These are phyloP conservation scores for Melanerpes formicivorus DNA, from an alignment of 2,113 vertebrate species.

Conservation along the genomic window DNA sequence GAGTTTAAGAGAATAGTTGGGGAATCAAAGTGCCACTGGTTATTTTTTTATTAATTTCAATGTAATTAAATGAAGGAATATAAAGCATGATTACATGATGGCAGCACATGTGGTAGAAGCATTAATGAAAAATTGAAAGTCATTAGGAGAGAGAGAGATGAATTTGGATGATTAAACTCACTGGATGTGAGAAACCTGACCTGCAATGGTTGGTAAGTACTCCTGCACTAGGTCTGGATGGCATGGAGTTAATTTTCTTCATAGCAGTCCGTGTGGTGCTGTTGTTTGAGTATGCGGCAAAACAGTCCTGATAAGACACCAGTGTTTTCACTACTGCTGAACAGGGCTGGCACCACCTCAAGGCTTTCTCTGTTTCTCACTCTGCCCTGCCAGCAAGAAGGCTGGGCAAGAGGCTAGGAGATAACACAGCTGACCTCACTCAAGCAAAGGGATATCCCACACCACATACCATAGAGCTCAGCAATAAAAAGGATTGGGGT, in stretches of 20 bases:
- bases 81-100: neutral
- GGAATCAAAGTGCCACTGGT: neutral
- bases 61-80: neutral
- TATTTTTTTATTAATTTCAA: neutral
- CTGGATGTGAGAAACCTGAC: neutral
- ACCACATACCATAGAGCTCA: neutral
- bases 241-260: neutral
- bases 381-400: neutral
- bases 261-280: neutral
- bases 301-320: neutral
- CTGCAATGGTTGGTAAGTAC: neutral
- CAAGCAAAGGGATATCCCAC: neutral
- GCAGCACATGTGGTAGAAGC: neutral
- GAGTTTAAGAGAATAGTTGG: neutral
- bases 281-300: neutral
- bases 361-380: neutral
- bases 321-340: neutral
- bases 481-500: neutral
- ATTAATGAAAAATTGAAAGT: neutral
- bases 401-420: neutral
- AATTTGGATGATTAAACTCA: neutral
- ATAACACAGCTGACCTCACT: neutral
- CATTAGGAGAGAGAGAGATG: neutral
- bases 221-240: neutral
- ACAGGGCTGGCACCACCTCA: neutral